A percentile compares a stretch with the other conserved stretches of the same genome.
Evolutionary conservation across 2,113 vertebrate species (phyloP).

Genomic region (Willisornis vidua): DNA sequence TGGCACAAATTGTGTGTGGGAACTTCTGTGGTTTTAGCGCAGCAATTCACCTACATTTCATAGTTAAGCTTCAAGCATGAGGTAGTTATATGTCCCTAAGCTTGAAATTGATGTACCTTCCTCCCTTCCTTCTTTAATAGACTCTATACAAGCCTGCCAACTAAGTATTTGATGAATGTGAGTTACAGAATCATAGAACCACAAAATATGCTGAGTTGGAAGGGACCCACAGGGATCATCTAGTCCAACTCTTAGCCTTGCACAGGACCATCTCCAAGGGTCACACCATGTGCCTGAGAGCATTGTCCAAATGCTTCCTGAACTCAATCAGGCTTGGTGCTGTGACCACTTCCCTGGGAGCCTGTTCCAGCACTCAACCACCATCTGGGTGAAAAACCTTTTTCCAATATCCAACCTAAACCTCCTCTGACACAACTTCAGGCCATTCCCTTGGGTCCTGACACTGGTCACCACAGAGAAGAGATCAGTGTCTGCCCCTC

Average conservation of each 20-base stretch:
- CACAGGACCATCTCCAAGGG: neutral
- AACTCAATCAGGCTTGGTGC: neutral
- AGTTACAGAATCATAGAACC: neutral
- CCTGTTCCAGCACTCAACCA: neutral
- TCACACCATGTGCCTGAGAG: neutral
- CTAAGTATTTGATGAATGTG: neutral
- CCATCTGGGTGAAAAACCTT: neutral
- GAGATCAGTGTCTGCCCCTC: neutral
- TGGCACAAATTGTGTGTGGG: constrained; percentile 55
- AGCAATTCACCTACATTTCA: constrained; percentile 71
- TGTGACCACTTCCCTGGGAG: neutral
- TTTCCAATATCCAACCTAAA: neutral
- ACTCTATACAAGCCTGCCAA: constrained; percentile 12
- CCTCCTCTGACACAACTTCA: neutral
- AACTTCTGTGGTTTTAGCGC: constrained; percentile 69
- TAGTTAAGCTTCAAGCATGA: constrained; percentile 74
- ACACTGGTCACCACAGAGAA: neutral
- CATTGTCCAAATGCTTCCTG: neutral
- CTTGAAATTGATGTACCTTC: constrained; percentile 70
- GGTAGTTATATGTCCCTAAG: constrained; percentile 72
- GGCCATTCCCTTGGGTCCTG: neutral
- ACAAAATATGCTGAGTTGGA: neutral
- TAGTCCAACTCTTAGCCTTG: neutral
- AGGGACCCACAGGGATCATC: neutral
- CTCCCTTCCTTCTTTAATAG: constrained; percentile 21